A percentile compares a stretch with the other conserved stretches of the same genome.
Conservation (phyloP, 2,888 invertebrate species). For the Himalopsyche kuldschensis region DNA sequence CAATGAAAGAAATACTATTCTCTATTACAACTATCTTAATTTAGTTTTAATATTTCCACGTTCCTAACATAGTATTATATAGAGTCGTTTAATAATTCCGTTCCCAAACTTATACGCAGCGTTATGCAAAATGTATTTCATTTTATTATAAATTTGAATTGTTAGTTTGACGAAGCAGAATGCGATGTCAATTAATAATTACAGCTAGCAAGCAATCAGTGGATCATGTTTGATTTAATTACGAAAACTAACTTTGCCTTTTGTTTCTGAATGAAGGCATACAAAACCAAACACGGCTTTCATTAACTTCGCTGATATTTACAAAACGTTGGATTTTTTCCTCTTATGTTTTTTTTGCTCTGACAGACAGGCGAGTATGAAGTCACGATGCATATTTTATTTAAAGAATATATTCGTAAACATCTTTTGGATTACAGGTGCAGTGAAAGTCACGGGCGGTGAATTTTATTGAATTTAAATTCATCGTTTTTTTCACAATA, state of each 20-base stretch:
- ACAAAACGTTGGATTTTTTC: neutral
- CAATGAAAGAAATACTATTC: no score
- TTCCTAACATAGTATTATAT: no score
- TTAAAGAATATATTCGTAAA: neutral
- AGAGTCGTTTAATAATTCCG: no score
- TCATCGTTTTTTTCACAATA: no score
- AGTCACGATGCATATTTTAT: neutral
- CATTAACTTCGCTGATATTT: neutral
- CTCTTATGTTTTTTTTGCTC: neutral
- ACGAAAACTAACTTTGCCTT: neutral
- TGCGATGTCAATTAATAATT: neutral
- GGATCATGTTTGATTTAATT: conserved; percentile 1
- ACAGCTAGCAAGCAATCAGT: neutral
- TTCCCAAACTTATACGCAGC: neutral
- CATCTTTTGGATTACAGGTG: neutral
- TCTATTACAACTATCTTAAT: no score
- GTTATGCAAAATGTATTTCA: neutral
- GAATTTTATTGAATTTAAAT: no score
- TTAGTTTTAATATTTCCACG: no score
- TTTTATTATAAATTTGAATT: neutral
- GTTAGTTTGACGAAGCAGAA: neutral
- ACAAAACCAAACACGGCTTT: neutral
- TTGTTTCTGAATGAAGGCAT: neutral
- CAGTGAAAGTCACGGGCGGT: neutral
- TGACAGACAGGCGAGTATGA: neutral